phyloP scores from a whole-genome alignment of 92 coral and sea anemone genomes.

The Actinernus sp. region DNA sequence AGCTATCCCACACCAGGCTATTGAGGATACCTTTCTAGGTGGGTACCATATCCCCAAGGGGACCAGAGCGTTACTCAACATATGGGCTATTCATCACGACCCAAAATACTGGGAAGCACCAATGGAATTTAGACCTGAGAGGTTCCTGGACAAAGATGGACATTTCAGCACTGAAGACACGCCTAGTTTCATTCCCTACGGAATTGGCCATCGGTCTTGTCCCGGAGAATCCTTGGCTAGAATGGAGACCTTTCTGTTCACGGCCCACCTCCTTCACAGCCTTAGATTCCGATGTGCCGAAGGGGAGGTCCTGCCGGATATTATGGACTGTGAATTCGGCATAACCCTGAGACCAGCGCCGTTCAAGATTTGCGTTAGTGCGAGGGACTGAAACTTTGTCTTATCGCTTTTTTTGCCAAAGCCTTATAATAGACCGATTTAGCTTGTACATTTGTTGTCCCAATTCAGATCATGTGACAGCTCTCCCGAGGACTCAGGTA shows the following conservation, averaged over 20 bases:
- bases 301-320: constrained; percentile 55
- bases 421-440: no score
- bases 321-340: constrained; percentile 59
- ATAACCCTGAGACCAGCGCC: constrained; percentile 79
- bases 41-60: constrained; percentile 73
- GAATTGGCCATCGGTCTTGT: constrained; percentile 72
- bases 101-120: constrained; percentile 66
- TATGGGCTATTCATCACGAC: constrained; percentile 82
- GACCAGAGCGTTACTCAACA: constrained; percentile 64
- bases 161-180: constrained; percentile 25
- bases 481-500: no score
- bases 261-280: constrained; percentile 56
- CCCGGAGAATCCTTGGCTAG: constrained; percentile 79
- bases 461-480: no score
- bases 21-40: constrained; percentile 49
- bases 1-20: constrained; percentile 71
- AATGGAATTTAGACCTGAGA: constrained; percentile 63
- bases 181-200: constrained; percentile 55
- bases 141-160: constrained; percentile 68
- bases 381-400: constrained; percentile 14
- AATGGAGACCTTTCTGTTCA: constrained; percentile 63
- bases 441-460: no score
- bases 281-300: constrained; percentile 45
- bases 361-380: constrained; percentile 47
- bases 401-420: no score